phyloP scores from a whole-genome alignment of 1,140 invertebrate genomes.

The Trichomalopsis sarcophagae region DNA sequence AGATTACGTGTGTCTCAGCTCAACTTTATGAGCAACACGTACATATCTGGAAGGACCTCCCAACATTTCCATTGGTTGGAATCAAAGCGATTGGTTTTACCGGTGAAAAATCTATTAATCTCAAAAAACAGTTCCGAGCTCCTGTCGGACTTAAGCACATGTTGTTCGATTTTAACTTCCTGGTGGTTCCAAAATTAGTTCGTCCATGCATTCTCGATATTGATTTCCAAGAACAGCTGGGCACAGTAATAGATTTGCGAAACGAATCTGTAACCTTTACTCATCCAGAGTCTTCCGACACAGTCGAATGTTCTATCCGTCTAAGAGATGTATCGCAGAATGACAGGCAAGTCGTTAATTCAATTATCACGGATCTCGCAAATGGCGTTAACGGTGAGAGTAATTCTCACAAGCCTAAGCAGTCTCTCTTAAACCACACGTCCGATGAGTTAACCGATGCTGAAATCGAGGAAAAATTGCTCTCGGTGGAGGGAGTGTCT shows the following conservation, averaged over 20 bases:
- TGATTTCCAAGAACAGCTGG: neutral
- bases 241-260: neutral
- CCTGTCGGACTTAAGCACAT: neutral
- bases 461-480: too few relatives aligned
- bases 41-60: neutral
- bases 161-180: neutral
- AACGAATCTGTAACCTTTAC: too few relatives aligned
- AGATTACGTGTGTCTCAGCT: neutral
- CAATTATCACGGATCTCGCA: too few relatives aligned
- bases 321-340: too few relatives aligned
- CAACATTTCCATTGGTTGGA: neutral
- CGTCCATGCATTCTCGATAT: neutral
- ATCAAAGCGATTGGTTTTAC: conserved; percentile 4
- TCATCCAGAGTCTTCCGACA: too few relatives aligned
- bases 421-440: too few relatives aligned
- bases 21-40: neutral
- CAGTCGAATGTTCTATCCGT: too few relatives aligned
- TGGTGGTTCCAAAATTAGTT: neutral
- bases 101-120: neutral
- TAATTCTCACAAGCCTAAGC: too few relatives aligned
- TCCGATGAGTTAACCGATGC: too few relatives aligned
- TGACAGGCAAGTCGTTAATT: too few relatives aligned
- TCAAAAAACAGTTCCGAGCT: neutral
- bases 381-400: too few relatives aligned
- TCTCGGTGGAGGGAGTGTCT: too few relatives aligned